phyloP scores from a whole-genome alignment of 2,888 invertebrate species.

The Uloborus plumipes region DNA sequence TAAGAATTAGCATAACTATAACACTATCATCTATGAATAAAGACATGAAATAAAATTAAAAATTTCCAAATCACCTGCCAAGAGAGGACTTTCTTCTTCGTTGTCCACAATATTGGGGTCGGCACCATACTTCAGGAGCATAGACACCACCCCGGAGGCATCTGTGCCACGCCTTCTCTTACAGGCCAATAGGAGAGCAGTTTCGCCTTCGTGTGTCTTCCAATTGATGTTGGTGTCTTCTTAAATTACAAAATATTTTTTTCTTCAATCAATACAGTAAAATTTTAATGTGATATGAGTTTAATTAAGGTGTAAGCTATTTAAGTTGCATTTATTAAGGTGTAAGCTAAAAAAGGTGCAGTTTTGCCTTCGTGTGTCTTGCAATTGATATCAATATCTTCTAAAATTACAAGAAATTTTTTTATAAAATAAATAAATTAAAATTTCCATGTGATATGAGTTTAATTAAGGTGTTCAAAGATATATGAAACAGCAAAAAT shows the following conservation, averaged over 20 bases:
- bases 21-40: too few species aligned
- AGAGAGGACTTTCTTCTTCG: slow-evolving; percentile 68
- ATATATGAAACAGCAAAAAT: too few species aligned
- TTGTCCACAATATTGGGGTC: slow-evolving; percentile 68
- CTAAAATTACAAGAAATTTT: slow-evolving; percentile 9
- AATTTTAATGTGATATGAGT: too few species aligned
- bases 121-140: slow-evolving; percentile 69
- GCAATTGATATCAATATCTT: slow-evolving; percentile 68
- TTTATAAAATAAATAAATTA: background rate
- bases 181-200: slow-evolving; percentile 70
- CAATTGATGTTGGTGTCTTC: slow-evolving; percentile 68
- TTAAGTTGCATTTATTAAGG: too few species aligned
- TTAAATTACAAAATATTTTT: slow-evolving; percentile 1
- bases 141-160: slow-evolving; percentile 62
- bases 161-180: slow-evolving; percentile 66
- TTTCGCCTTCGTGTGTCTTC: slow-evolving; percentile 70
- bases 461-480: too few species aligned
- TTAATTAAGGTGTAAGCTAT: too few species aligned
- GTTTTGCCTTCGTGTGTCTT: slow-evolving; percentile 70
- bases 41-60: too few species aligned
- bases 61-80: slow-evolving; percentile 68
- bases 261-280: background rate
- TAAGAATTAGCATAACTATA: too few species aligned
- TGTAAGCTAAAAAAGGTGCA: slow-evolving; percentile 70
- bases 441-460: too few species aligned